phyloP scores from a whole-genome alignment of 1,140 invertebrate genomes.

The Meloidogyne hapla region DNA sequence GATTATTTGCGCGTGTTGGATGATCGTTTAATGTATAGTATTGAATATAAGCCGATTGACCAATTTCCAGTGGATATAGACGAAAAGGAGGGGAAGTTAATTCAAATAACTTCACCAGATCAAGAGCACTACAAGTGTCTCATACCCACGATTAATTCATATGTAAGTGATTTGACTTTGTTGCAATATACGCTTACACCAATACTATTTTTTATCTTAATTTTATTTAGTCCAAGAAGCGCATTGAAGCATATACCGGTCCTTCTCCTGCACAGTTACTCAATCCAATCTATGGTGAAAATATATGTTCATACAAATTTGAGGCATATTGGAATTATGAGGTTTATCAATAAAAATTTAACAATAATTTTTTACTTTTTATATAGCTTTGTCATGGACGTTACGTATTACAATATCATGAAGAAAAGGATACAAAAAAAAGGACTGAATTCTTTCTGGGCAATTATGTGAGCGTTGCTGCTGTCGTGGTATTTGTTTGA shows the following conservation, averaged over 20 bases:
- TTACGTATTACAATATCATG: constrained; percentile 87
- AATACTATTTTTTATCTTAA: neutral
- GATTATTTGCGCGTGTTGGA: neutral
- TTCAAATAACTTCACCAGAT: neutral
- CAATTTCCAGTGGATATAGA: neutral
- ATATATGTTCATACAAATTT: constrained; percentile 68
- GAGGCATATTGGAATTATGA: constrained; percentile 97
- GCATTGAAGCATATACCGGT: constrained; percentile 61
- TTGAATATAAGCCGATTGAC: neutral
- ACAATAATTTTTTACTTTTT: neutral
- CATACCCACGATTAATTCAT: neutral
- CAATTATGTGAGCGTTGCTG: constrained; percentile 24
- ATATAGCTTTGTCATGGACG: constrained; percentile 85
- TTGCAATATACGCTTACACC: too few species aligned
- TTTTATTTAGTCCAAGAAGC: constrained; percentile 38
- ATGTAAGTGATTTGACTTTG: neutral
- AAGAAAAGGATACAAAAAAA: constrained; percentile 75
- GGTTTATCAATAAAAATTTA: neutral
- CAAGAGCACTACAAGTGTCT: neutral
- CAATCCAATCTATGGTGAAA: constrained; percentile 40
- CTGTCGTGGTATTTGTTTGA: constrained; percentile 20
- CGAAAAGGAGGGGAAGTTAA: neutral
- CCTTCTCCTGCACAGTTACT: constrained; percentile 40
- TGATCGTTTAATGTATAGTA: constrained; percentile 2
- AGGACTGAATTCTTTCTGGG: constrained; percentile 44